These are phyloP conservation scores for Polyommatus iphigenia DNA, from an alignment of 2,888 invertebrate genomes.

Conservation along the genomic window DNA sequence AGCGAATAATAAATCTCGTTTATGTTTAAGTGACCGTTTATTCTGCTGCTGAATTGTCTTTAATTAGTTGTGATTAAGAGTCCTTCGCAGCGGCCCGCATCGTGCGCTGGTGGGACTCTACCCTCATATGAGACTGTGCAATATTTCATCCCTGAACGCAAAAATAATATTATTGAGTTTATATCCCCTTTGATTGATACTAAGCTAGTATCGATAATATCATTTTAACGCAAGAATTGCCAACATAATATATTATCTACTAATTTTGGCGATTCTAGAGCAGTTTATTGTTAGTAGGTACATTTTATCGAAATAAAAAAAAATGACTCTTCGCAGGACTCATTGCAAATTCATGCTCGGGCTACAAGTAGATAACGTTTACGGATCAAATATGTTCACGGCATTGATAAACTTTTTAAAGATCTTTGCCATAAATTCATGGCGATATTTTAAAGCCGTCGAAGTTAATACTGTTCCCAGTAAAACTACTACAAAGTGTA, in stretches of 20 bases:
- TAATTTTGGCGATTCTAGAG: no score
- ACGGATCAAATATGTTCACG: neutral
- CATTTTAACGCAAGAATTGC: no score
- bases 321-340: no score
- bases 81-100: slow-evolving; percentile 75
- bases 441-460: neutral
- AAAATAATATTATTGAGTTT: no score
- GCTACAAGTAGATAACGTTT: neutral
- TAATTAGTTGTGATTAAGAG: slow-evolving; percentile 79
- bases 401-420: neutral
- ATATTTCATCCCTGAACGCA: slow-evolving; percentile 32
- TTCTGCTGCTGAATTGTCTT: slow-evolving; percentile 78
- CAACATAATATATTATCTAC: no score
- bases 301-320: no score
- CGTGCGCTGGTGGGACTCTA: slow-evolving; percentile 50
- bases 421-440: neutral
- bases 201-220: no score
- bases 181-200: no score
- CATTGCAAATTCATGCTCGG: no score
- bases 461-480: neutral
- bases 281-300: no score
- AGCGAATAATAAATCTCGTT: slow-evolving; percentile 69
- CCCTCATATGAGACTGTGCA: slow-evolving; percentile 40
- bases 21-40: slow-evolving; percentile 69
- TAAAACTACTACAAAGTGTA: neutral